phyloP scores from a whole-genome alignment of 2,113 vertebrate genomes.

The Trogon surrucura region DNA sequence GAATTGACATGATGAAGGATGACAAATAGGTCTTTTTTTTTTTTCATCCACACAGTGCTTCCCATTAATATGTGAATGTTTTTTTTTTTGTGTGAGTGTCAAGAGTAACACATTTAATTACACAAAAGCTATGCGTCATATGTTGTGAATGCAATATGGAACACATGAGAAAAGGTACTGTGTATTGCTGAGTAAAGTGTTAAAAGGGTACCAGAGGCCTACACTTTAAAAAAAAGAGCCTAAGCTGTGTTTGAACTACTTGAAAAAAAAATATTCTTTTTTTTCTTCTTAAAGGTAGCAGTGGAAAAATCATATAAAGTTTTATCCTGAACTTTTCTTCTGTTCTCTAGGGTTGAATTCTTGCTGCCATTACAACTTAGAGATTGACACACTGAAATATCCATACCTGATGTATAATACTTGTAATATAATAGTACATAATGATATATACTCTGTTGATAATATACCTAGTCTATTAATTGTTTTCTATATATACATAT shows the following conservation, averaged over 20 bases:
- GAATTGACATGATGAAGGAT: slow-evolving; percentile 67
- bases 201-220: background rate
- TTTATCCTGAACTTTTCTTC: background rate
- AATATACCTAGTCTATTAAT: background rate
- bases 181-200: background rate
- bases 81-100: slow-evolving; percentile 48
- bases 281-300: background rate
- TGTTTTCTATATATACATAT: background rate
- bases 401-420: background rate
- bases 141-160: background rate
- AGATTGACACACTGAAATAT: background rate
- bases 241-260: background rate
- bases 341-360: rapidly evolving
- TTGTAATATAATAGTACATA: background rate
- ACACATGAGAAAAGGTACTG: background rate
- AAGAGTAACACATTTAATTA: slow-evolving; percentile 65
- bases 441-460: background rate
- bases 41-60: background rate
- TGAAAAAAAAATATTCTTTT: background rate
- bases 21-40: slow-evolving; percentile 64
- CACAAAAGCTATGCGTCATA: background rate
- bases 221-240: background rate
- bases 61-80: slow-evolving; percentile 58
- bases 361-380: background rate
- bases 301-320: background rate